Conservation (phyloP, 2,113 vertebrate species). For the Scopus umbretta region DNA sequence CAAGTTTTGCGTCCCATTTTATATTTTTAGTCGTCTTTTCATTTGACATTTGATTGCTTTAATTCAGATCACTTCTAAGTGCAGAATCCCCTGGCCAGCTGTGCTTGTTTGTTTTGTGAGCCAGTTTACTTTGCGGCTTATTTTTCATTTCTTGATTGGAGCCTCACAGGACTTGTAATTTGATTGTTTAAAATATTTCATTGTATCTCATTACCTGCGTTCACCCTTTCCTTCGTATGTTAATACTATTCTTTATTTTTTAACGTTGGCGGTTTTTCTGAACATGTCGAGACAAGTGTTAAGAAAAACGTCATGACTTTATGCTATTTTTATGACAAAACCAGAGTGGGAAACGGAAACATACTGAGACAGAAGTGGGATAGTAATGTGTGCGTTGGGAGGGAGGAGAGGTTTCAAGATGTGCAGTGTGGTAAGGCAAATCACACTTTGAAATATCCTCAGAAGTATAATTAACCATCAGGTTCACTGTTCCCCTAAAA, state of each 20-base stretch:
- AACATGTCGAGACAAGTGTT: constrained; percentile 3
- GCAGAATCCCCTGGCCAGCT: neutral
- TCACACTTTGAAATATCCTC: neutral
- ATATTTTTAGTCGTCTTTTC: neutral
- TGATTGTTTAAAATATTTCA: neutral
- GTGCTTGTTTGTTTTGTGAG: neutral
- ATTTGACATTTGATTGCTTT: neutral
- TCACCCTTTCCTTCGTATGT: neutral
- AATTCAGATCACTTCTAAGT: neutral
- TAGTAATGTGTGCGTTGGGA: neutral
- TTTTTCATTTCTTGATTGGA: neutral
- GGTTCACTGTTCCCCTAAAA: neutral
- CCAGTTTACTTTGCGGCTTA: neutral
- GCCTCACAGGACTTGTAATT: neutral
- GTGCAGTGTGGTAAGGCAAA: neutral
- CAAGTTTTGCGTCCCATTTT: neutral
- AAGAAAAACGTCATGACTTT: neutral
- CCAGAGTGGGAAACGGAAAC: neutral
- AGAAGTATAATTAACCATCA: neutral
- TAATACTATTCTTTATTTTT: neutral
- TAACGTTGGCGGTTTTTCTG: neutral
- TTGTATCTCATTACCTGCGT: neutral
- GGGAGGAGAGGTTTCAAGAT: neutral
- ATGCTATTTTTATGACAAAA: neutral
- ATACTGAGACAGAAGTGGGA: neutral